Conservation (phyloP, 2,888 invertebrate genomes). For the Reticulitermes lucifugus region DNA sequence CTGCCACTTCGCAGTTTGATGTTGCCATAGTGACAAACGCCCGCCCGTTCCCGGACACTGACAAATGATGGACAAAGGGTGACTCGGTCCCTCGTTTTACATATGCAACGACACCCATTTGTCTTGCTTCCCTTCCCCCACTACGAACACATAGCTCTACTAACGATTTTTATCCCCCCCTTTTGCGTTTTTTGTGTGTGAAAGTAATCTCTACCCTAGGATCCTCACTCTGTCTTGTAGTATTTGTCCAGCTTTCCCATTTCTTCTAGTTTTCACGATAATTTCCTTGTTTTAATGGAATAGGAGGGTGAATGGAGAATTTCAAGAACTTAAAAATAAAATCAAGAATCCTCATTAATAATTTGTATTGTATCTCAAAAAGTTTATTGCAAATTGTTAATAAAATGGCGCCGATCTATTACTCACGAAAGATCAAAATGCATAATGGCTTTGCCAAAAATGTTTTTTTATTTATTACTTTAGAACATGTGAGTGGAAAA, state of each 20-base stretch:
- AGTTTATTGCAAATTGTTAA: too few species aligned
- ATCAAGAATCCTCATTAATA: background rate
- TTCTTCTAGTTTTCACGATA: constrained; percentile 20
- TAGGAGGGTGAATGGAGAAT: background rate
- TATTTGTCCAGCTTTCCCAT: constrained; percentile 25
- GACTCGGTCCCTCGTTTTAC: constrained; percentile 65
- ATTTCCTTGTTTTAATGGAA: constrained; percentile 32
- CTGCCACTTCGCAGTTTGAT: constrained; percentile 30
- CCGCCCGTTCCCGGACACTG: constrained; percentile 59
- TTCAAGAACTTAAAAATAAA: background rate
- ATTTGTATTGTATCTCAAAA: background rate
- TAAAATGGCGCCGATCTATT: too few species aligned
- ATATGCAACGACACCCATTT: constrained; percentile 67
- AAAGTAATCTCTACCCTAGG: constrained; percentile 43
- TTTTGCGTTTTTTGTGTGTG: constrained; percentile 30
- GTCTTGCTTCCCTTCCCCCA: constrained; percentile 60
- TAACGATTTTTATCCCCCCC: constrained; percentile 43
- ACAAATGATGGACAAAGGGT: constrained; percentile 66
- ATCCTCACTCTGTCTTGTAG: constrained; percentile 9
- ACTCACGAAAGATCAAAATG: too few species aligned
- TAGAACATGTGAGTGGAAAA: too few species aligned
- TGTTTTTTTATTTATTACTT: too few species aligned
- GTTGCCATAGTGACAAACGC: constrained; percentile 37
- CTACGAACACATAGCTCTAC: constrained; percentile 23
- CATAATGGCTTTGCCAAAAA: too few species aligned